These are phyloP conservation scores for Macropus fuliginosus DNA, from an alignment of 2,797 vertebrate genomes.

Conservation along the genomic window DNA sequence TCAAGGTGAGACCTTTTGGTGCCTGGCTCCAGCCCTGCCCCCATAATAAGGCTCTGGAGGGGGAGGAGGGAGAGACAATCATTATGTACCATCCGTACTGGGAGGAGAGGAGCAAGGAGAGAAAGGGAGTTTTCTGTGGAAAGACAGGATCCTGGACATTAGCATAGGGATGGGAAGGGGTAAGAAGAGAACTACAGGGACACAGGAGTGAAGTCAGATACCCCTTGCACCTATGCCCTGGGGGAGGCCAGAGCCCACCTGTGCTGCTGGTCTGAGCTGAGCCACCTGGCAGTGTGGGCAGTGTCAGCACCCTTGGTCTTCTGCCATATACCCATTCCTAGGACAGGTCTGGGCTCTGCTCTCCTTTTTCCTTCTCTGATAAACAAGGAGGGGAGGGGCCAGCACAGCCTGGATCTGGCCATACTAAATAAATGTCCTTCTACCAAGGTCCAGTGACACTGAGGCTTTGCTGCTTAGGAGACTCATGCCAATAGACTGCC, in stretches of 20 bases:
- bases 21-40: background rate
- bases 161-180: background rate
- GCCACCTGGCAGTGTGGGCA: background rate
- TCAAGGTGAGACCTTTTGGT: conserved; percentile 64
- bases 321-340: background rate
- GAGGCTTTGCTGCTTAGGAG: background rate
- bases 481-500: background rate
- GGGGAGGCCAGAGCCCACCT: background rate
- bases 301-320: background rate
- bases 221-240: background rate
- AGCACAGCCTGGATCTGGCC: background rate
- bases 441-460: background rate
- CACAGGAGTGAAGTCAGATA: background rate
- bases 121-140: background rate
- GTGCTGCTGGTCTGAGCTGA: background rate
- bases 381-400: background rate
- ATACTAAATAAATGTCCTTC: background rate
- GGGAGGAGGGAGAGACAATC: background rate
- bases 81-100: too few relatives aligned
- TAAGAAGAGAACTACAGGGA: background rate
- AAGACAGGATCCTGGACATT: background rate
- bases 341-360: background rate
- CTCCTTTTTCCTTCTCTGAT: background rate
- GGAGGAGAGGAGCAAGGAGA: background rate
- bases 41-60: background rate